Conservation (phyloP, 2,113 vertebrate genomes). For the Pteruthius melanotis region DNA sequence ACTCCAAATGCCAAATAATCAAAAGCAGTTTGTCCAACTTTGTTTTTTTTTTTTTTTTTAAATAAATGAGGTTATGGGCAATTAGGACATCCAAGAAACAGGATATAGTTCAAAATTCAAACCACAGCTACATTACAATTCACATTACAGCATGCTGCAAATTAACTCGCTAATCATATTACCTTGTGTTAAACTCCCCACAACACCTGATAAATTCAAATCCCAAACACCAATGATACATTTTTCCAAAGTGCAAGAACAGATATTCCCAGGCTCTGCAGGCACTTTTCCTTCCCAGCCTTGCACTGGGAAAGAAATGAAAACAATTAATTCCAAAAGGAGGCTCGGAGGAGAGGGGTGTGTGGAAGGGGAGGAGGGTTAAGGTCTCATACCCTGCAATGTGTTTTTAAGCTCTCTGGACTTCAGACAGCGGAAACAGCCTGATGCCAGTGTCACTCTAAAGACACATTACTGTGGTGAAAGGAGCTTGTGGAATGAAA, state of each 20-base stretch:
- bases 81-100: neutral
- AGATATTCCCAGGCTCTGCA: conserved; percentile 17
- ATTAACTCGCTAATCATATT: conserved; percentile 6
- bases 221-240: neutral
- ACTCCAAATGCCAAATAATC: neutral
- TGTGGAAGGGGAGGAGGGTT: conserved; percentile 52
- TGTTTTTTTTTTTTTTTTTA: neutral
- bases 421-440: conserved; percentile 73
- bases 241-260: neutral
- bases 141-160: neutral
- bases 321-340: conserved; percentile 44
- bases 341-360: neutral
- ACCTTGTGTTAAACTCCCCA: neutral
- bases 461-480: conserved; percentile 73
- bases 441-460: conserved; percentile 70
- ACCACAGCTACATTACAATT: neutral
- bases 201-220: conserved; percentile 27
- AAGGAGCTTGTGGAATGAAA: conserved; percentile 71
- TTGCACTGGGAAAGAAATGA: conserved; percentile 33
- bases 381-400: conserved; percentile 64
- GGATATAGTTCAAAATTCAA: neutral
- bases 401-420: conserved; percentile 71
- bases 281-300: conserved; percentile 19
- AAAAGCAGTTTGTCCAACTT: neutral
- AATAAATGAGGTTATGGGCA: neutral